Evolutionary conservation across 2,113 vertebrate genomes (phyloP), one percentile per base, ranked within the genome.

Genomic region (Natator depressus): DNA sequence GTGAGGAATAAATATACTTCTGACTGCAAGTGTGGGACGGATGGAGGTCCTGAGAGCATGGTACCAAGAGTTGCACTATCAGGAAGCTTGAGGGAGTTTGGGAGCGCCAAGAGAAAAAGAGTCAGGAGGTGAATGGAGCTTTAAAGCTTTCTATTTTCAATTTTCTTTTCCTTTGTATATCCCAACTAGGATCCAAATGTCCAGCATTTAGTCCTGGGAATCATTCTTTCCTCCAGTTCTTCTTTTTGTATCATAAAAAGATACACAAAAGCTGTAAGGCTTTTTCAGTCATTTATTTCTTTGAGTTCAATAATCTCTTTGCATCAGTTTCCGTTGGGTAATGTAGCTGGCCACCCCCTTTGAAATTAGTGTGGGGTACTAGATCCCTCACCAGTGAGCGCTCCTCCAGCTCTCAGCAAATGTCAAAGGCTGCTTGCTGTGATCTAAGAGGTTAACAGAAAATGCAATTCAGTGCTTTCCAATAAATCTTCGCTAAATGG

Each of bases 341-440:
- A 79, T 82, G 42, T 80, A 69, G n/a, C 84, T 89, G 72, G 53
- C 31, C 85, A 54, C 31, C 72, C 29, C 47, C 81, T 47, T 8
- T 13, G 89, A 90, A 95, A 75, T 84, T 78, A 62, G 91, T 54
- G 75, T 94, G 81, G 59, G 0, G 0, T 80, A 93, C 46, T 24
- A 35, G 1, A 1, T 86, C 51, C 46, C 78, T 85, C 54, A 88
- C 79, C 0, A 1, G 93, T 86, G 53, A 91, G 87, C 81, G 85
- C 49, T 82, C 9, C 75, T 94, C 10, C 69, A 93, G 91, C 22
- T 50, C 55, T 87, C 76, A 82, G 59, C 35, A 80, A 94, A 89
- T 91, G 96, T 97, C 96, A 96, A 96, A 97, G 88, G 69, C 76
- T 35, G 8, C 95, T 95, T 97, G 94, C 96, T 96, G 95, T 90